phyloP scores from a whole-genome alignment of 2,888 invertebrate species.

The Cistogaster globosa region DNA sequence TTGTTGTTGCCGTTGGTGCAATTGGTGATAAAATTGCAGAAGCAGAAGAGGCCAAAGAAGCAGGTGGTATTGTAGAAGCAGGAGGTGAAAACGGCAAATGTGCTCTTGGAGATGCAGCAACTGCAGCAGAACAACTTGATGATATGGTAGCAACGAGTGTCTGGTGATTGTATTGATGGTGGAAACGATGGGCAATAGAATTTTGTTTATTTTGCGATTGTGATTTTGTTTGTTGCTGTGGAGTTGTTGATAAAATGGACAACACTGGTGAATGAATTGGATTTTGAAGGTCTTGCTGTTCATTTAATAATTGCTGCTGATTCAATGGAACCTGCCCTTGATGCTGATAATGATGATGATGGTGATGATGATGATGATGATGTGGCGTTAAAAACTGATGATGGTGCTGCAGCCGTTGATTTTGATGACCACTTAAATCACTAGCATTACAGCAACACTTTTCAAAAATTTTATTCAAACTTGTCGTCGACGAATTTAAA shows the following conservation, averaged over 20 bases:
- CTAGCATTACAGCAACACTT: slow-evolving; percentile 79
- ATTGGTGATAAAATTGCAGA: slow-evolving; percentile 54
- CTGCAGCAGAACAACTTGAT: slow-evolving; percentile 63
- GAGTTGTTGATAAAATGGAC: slow-evolving; percentile 45
- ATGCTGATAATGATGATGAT: slow-evolving; percentile 78
- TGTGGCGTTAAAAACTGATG: slow-evolving; percentile 67
- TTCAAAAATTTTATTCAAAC: slow-evolving; percentile 76
- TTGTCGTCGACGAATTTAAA: slow-evolving; percentile 71
- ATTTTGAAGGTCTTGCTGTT: slow-evolving; percentile 53
- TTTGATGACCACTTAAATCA: slow-evolving; percentile 69
- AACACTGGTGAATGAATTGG: slow-evolving; percentile 59
- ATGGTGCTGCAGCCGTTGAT: slow-evolving; percentile 65
- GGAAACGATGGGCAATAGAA: slow-evolving; percentile 74
- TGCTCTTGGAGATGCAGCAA: slow-evolving; percentile 55
- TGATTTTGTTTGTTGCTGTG: slow-evolving; percentile 49
- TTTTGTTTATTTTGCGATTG: slow-evolving; percentile 60
- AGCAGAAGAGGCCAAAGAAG: slow-evolving; percentile 69
- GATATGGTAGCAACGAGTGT: slow-evolving; percentile 63
- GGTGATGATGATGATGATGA: slow-evolving; percentile 74
- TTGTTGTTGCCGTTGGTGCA: slow-evolving; percentile 71
- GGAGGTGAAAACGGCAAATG: slow-evolving; percentile 58
- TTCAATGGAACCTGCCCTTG: slow-evolving; percentile 40
- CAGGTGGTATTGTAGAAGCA: slow-evolving; percentile 76
- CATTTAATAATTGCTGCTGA: slow-evolving; percentile 74
- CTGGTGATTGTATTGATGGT: slow-evolving; percentile 77